These are phyloP conservation scores for Cettia cetti DNA, from an alignment of 2,113 vertebrate genomes.

Conservation along the genomic window DNA sequence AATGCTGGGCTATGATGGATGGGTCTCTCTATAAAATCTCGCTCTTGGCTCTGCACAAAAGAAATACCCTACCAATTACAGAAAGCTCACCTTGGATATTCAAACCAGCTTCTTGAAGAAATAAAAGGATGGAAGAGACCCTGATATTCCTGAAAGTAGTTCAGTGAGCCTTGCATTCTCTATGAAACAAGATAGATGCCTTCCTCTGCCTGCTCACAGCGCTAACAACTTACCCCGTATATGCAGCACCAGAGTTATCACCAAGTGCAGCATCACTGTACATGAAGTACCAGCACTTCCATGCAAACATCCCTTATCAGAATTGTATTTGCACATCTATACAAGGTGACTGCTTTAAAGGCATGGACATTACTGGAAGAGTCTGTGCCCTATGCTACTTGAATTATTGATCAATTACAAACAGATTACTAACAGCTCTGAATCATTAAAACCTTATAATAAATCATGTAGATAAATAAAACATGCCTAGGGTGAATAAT, in stretches of 20 bases:
- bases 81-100: neutral
- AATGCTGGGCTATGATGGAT: conserved; percentile 27
- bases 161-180: neutral
- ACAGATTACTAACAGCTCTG: conserved; percentile 42
- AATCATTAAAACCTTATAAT: conserved; percentile 23
- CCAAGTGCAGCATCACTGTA: neutral
- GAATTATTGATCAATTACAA: conserved; percentile 59
- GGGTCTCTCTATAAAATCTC: neutral
- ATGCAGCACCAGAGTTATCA: neutral
- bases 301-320: conserved; percentile 35
- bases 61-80: neutral
- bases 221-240: neutral
- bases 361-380: neutral
- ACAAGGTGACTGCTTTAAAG: conserved; percentile 3
- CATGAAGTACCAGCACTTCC: neutral
- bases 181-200: neutral
- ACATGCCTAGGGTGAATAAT: conserved; percentile 20
- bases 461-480: conserved; percentile 40
- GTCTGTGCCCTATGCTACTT: neutral
- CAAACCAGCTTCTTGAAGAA: neutral
- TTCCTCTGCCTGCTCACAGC: neutral
- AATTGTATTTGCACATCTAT: conserved; percentile 26
- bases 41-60: neutral
- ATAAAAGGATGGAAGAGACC: neutral
- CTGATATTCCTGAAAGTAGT: neutral